Conservation (phyloP, 2,797 vertebrate species). For the Aldrovandia affinis region DNA sequence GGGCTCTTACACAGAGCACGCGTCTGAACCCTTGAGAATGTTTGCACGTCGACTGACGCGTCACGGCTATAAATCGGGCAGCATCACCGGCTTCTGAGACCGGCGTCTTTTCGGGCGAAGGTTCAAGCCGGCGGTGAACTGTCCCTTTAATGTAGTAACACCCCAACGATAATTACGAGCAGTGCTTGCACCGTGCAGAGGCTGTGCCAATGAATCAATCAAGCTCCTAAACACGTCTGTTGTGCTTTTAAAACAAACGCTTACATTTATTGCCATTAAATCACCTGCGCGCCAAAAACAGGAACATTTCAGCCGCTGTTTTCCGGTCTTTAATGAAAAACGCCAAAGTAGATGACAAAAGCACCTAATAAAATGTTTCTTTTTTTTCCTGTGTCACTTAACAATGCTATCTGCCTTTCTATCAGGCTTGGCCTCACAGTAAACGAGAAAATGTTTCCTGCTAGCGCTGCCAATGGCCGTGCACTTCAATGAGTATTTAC, state of each 20-base stretch:
- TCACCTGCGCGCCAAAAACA: not conserved
- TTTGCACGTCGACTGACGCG: not conserved
- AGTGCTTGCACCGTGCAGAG: not conserved
- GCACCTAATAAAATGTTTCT: not conserved
- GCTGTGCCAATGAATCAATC: not conserved
- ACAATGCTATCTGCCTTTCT: not conserved
- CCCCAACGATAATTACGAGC: not conserved
- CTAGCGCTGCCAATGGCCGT: not conserved
- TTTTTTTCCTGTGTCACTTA: not conserved
- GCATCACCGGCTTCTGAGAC: not conserved
- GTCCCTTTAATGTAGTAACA: not conserved
- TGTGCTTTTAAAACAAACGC: slow-evolving; percentile 11
- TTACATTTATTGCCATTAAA: not conserved
- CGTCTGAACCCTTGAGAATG: not conserved
- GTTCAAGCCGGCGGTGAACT: not conserved
- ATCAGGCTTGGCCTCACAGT: not conserved
- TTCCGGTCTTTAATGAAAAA: not conserved
- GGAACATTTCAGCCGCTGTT: not conserved
- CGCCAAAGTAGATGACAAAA: not conserved
- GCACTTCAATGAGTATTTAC: not conserved
- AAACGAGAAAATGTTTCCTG: not conserved
- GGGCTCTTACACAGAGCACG: not conserved
- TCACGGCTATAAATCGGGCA: not conserved
- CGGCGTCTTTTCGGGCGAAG: not conserved
- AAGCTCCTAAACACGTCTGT: not conserved